phyloP scores from a whole-genome alignment of 2,888 invertebrate genomes.

The Pyrrhosoma nymphula region DNA sequence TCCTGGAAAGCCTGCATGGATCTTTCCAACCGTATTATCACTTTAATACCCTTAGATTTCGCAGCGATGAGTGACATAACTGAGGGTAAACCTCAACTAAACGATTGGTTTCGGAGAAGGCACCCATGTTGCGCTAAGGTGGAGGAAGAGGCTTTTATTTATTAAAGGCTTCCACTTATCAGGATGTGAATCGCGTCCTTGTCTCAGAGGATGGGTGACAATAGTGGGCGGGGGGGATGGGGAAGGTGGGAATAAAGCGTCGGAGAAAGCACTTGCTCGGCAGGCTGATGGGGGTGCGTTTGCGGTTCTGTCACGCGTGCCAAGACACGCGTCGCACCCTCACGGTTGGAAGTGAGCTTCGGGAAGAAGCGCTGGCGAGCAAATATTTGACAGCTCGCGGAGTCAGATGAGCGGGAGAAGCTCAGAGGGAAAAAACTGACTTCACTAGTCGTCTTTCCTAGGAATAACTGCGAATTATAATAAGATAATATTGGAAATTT shows the following conservation, averaged over 20 bases:
- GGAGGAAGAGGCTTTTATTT: background rate
- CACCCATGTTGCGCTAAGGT: background rate
- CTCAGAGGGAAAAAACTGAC: background rate
- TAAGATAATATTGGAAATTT: too few species aligned
- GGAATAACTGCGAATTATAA: background rate
- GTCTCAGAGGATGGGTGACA: background rate
- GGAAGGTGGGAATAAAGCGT: background rate
- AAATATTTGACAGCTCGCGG: background rate
- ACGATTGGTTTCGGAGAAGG: background rate
- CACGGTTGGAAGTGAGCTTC: background rate
- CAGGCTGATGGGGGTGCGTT: background rate
- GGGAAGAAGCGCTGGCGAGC: conserved; percentile 28
- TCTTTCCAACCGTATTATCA: too few species aligned
- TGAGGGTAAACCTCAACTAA: too few species aligned
- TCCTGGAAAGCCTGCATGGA: too few species aligned
- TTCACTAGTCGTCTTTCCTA: background rate
- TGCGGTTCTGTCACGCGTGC: conserved; percentile 2
- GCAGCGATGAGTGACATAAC: too few species aligned
- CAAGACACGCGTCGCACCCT: background rate
- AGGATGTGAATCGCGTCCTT: background rate
- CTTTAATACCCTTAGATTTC: too few species aligned
- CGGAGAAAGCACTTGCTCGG: background rate
- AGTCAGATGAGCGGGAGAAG: background rate
- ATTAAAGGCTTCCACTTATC: background rate
- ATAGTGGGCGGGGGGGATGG: background rate